Evolutionary conservation across 2,888 invertebrate species (phyloP).

Genomic region (Petrolisthes cinctipes): DNA sequence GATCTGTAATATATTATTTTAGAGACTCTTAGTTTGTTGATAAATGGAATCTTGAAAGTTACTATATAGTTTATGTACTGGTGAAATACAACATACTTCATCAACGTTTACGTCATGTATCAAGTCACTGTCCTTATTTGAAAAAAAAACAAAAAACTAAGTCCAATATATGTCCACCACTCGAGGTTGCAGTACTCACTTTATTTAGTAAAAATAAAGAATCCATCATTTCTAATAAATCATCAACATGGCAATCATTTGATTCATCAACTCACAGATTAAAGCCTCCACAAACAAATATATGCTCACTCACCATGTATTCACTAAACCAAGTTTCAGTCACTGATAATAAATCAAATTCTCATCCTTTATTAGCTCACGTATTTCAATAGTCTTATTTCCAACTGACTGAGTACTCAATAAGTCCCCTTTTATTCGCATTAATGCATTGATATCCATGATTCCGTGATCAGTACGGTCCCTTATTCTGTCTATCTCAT

Average conservation of each 20-base stretch:
- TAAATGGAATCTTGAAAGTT: too few species aligned
- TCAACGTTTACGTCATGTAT: slow-evolving; percentile 6
- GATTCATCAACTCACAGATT: neutral
- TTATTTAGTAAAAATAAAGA: neutral
- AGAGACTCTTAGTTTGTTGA: too few species aligned
- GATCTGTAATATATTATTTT: too few species aligned
- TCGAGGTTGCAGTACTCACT: neutral
- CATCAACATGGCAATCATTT: neutral
- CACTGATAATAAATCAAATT: neutral
- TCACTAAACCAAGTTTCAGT: neutral
- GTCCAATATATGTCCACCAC: slow-evolving; percentile 2
- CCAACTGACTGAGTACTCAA: neutral
- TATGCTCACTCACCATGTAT: neutral
- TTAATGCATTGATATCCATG: neutral
- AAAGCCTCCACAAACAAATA: too few species aligned
- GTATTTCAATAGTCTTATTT: neutral
- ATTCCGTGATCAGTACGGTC: neutral
- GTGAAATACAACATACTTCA: neutral
- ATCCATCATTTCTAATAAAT: slow-evolving; percentile 4
- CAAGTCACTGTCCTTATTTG: neutral
- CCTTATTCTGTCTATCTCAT: neutral
- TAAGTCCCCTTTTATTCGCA: neutral
- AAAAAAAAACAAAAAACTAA: slow-evolving; percentile 12
- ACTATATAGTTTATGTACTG: too few species aligned
- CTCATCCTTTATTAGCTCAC: neutral